These are phyloP conservation scores for Coreius guichenoti DNA, from an alignment of 2,797 vertebrate genomes.

Conservation along the genomic window DNA sequence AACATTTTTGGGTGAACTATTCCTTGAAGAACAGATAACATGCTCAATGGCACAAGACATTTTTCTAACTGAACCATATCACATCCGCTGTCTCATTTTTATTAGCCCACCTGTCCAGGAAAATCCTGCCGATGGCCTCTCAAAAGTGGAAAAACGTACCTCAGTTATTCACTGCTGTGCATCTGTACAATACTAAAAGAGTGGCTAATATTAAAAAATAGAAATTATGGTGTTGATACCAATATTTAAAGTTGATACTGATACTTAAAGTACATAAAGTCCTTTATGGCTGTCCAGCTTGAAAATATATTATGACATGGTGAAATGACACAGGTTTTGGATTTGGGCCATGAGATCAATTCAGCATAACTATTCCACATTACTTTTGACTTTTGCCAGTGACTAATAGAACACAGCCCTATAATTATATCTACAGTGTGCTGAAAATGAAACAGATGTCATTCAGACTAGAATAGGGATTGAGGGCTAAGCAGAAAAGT, in stretches of 20 bases:
- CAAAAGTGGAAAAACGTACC: background rate
- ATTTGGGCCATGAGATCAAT: constrained; percentile 33
- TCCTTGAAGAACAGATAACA: background rate
- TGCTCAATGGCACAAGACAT: background rate
- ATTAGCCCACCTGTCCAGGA: background rate
- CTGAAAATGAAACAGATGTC: constrained; percentile 28
- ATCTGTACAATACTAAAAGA: constrained; percentile 1
- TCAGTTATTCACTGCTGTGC: background rate
- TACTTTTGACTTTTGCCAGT: constrained; percentile 30
- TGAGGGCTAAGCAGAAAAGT: background rate
- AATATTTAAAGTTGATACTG: background rate
- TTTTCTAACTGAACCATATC: background rate
- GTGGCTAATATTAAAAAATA: background rate
- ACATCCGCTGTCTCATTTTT: background rate
- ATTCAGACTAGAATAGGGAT: background rate
- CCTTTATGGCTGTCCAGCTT: constrained; percentile 23
- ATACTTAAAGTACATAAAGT: constrained; percentile 8
- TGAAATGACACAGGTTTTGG: constrained; percentile 5
- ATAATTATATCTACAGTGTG: constrained; percentile 10
- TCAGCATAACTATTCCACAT: constrained; percentile 17
- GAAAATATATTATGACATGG: constrained; percentile 23
- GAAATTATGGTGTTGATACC: background rate
- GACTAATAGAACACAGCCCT: constrained; percentile 30
- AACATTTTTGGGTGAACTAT: background rate
- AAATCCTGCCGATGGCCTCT: background rate